These are phyloP conservation scores for Cyrtodaria siliqua DNA, from an alignment of 2,888 invertebrate species.

Conservation along the genomic window DNA sequence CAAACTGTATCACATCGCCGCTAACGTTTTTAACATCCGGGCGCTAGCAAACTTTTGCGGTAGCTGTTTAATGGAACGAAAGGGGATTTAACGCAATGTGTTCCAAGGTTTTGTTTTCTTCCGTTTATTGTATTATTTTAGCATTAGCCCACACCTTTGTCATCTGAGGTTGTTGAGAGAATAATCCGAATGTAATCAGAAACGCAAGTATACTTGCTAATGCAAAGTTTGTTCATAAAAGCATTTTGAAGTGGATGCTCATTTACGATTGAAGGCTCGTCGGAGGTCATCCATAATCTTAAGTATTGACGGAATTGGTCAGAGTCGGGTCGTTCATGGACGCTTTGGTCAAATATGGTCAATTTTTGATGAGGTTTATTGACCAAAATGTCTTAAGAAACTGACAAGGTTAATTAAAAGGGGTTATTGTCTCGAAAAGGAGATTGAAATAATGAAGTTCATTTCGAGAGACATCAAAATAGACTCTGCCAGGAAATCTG, in stretches of 20 bases:
- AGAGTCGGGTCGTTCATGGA: too few relatives aligned
- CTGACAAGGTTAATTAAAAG: slow-evolving; percentile 37
- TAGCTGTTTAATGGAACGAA: not conserved
- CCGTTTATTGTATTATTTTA: slow-evolving; percentile 24
- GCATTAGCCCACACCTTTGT: slow-evolving; percentile 39
- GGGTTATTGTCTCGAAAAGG: not conserved
- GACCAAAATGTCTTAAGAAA: not conserved
- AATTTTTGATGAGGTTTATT: too few relatives aligned
- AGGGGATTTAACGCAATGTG: not conserved
- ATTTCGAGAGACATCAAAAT: not conserved
- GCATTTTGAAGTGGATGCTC: slow-evolving; percentile 28
- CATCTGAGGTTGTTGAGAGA: slow-evolving; percentile 27
- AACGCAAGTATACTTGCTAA: slow-evolving; percentile 48
- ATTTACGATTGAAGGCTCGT: too few relatives aligned
- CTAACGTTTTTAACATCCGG: too few relatives aligned
- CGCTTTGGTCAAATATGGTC: too few relatives aligned
- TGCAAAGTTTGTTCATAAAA: slow-evolving; percentile 53
- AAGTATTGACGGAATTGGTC: too few relatives aligned
- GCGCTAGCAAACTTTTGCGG: too few relatives aligned
- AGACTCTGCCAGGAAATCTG: too few relatives aligned
- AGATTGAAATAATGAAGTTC: slow-evolving; percentile 12
- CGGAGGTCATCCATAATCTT: too few relatives aligned
- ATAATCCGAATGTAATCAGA: slow-evolving; percentile 48
- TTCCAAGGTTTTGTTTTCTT: slow-evolving; percentile 21
- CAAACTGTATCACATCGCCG: too few relatives aligned